phyloP scores from a whole-genome alignment of 2,888 invertebrate species.

The Lochmaea crataegi region DNA sequence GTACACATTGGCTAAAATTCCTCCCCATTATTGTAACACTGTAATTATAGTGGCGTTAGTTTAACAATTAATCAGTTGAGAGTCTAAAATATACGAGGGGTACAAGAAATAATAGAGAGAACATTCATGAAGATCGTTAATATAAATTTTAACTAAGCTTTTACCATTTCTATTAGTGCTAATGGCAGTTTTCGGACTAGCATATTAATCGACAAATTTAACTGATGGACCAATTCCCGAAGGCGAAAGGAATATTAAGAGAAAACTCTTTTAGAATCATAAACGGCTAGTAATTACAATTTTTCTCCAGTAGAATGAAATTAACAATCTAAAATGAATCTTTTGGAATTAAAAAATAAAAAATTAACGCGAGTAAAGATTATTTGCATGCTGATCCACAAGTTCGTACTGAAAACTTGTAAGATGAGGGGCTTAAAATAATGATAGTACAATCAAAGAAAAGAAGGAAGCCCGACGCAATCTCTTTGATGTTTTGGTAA shows the following conservation, averaged over 20 bases:
- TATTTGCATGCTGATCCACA: no score
- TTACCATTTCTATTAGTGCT: constrained; percentile 48
- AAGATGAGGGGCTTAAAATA: no score
- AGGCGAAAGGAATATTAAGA: constrained; percentile 41
- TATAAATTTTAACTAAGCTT: constrained; percentile 35
- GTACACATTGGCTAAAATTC: background rate
- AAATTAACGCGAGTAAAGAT: background rate
- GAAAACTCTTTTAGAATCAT: constrained; percentile 39
- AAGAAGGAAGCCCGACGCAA: no score
- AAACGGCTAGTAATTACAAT: constrained; percentile 32
- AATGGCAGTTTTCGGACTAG: constrained; percentile 39
- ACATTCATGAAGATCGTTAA: no score
- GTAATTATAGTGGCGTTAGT: background rate
- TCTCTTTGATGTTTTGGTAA: no score
- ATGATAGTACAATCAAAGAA: no score
- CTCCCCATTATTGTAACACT: background rate
- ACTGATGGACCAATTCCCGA: constrained; percentile 43
- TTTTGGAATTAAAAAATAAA: background rate
- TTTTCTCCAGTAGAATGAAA: constrained; percentile 25
- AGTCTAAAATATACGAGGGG: background rate
- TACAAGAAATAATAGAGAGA: background rate
- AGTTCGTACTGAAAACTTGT: no score
- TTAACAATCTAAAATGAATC: background rate
- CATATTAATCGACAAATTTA: constrained; percentile 42
- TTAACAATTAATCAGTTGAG: background rate